Base-by-base conservation (phyloP, 2,888 invertebrate genomes). In the Mylabris sibirica region DNA sequence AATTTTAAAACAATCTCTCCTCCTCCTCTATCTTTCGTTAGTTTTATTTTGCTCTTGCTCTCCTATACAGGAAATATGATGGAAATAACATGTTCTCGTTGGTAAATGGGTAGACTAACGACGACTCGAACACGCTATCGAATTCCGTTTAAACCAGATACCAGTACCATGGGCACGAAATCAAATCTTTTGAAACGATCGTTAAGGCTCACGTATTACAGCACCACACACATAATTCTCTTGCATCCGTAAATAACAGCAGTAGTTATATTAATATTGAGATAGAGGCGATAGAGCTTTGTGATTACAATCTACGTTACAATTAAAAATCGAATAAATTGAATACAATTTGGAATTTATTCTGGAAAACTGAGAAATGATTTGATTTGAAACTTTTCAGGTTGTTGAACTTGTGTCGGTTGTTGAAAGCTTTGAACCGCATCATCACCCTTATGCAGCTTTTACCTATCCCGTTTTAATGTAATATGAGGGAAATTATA, bases 61-160 rank as follows among this genome's bases (percentile, higher is more conserved):
- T 5, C 24, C 24, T 57, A 57, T n/a, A 26, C 67, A 65, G 70
- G 70, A 70, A 70, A 70, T 70, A 70, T 70, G 70, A 70, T 70
- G 67, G 70, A 70, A 70, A 70, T 70, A 70, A 65, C 67, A 67
- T 70, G 67, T 70, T 70, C 70, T 57, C 63, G 63, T 63, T 26
- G 57, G 57, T 67, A 70, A 70, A 70, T 67, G 67, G 35, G 65
- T 64, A 63, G 59, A 63, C 67, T 70, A 70, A 70, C 70, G 70
- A 70, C 67, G 70, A 70, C 67, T 67, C 57, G 57, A 65, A 59
- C 67, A 67, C 57, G 70, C 67, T 70, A 70, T 70, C 70, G 70
- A 70, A 70, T 70, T 70, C 70, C 70, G 67, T 60, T 70, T 70
- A 70, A 70, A 67, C 70, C 65, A 70, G 70, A 70, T 70, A 67